Evolutionary conservation across 2,888 invertebrate species (phyloP).

Genomic region (Eristalinus aeneus): DNA sequence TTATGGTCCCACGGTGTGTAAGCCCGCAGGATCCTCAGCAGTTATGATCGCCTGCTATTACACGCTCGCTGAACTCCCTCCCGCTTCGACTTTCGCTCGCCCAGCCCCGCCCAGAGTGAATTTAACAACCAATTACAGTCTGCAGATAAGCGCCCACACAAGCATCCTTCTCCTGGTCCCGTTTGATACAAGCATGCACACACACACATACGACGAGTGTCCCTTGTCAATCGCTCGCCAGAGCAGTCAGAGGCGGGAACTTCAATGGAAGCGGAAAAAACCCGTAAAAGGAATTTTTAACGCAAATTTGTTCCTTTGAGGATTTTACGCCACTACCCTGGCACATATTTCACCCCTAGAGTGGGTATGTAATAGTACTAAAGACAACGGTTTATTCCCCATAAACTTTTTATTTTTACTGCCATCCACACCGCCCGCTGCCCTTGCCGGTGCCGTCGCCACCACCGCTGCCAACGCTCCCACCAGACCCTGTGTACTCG

Average conservation of each 20-base stretch:
- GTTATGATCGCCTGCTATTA: slow-evolving; percentile 21
- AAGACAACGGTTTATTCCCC: slow-evolving; percentile 62
- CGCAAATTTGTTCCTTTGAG: slow-evolving; percentile 53
- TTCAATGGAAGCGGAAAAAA: not conserved
- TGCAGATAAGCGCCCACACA: not conserved
- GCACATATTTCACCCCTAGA: slow-evolving; percentile 47
- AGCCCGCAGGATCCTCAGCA: not conserved
- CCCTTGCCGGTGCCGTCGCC: not conserved
- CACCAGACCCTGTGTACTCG: not conserved
- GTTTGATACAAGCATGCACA: not conserved
- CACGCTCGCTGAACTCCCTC: not conserved
- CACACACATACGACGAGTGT: not conserved
- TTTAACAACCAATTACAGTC: slow-evolving; percentile 45
- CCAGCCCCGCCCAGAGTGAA: slow-evolving; percentile 10
- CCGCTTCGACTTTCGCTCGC: not conserved
- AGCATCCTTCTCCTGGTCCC: not conserved
- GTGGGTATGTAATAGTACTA: slow-evolving; percentile 56
- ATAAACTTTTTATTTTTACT: slow-evolving; percentile 62
- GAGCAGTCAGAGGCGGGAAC: not conserved
- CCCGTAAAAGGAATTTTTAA: slow-evolving; percentile 38
- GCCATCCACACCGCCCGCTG: not conserved
- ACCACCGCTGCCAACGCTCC: not conserved
- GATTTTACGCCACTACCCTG: slow-evolving; percentile 34
- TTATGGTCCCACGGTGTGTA: not conserved
- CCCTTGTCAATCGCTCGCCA: too few relatives aligned